Base-by-base conservation (phyloP, 1,140 invertebrate species). In the Tetragnatha versicolor region DNA sequence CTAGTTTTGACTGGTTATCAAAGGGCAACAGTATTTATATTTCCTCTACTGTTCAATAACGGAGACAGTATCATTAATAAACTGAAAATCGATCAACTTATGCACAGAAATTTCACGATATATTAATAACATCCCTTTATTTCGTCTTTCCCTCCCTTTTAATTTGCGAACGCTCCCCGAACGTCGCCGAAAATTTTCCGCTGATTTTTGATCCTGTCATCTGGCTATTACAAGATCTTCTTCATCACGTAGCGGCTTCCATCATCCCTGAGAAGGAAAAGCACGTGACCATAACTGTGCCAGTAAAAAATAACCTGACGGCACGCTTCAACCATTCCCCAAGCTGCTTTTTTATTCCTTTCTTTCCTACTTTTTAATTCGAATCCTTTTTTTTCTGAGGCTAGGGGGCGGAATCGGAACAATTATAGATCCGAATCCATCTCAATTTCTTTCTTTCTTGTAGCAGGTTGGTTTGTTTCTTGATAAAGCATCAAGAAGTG, bases 231-330 rank as follows among this genome's bases (percentile, higher is more conserved):
- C 47, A 47, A 55, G 29, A 31, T 69, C 31, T 51, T 69, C 49
- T 53, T 53, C 45, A 53, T 53, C 49, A 69, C 66, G 66, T 33
- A 69, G 25, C 6, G 7, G n/a, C 22, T 29, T 68, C 45, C 45
- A 49, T 68, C 65, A 29, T 68, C 49, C 53, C 22, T 17, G 66
- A 37, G 47, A 9, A 37, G 31, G 20, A 39, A 63, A 22, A 29
- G 14, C 49, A 53, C 66, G 66, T 37, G 9, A 63, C 45, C 12
- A 14, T 27, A 27, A 12, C 14, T 9, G 29, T 20, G 31, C 29
- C 20, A 35, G 37, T 53, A 35, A 69, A 69, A 53, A 53, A 69
- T 55, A 35, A 14, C n/a, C 4, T 29, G 6, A 12, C 17, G 27
- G 47, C 49, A 69, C 66, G 45, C 66, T 45, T 22, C 25, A 4